Conservation (phyloP, 2,888 invertebrate species). For the Eupithecia dodoneata region DNA sequence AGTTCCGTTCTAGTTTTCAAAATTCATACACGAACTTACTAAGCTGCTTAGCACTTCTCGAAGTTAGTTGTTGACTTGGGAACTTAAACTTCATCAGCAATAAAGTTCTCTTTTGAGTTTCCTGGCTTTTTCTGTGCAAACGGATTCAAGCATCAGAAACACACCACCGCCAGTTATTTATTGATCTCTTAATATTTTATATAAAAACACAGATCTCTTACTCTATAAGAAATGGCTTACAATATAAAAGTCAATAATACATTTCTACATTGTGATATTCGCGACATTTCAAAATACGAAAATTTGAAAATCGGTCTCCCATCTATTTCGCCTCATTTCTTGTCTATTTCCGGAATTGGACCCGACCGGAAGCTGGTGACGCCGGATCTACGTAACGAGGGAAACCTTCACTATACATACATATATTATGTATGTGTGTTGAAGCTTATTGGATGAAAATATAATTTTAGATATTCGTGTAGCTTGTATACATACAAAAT, state of each 20-base stretch:
- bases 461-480: not conserved
- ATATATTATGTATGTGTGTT: not conserved
- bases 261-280: not conserved
- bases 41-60: constrained; percentile 17
- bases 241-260: not conserved
- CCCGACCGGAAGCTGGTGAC: constrained; percentile 67
- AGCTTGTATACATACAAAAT: not conserved
- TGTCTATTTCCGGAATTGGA: constrained; percentile 71
- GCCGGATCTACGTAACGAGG: constrained; percentile 76
- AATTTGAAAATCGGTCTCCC: constrained; percentile 39
- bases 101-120: not conserved
- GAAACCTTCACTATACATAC: constrained; percentile 45
- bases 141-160: not conserved
- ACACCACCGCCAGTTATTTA: not conserved
- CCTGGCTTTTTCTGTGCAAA: not conserved
- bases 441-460: not conserved
- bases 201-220: not conserved
- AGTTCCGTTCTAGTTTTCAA: constrained; percentile 74
- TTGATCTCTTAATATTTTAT: not conserved
- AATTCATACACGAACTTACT: constrained; percentile 41
- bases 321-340: constrained; percentile 62
- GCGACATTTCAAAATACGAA: constrained; percentile 21
- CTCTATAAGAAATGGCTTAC: constrained; percentile 11
- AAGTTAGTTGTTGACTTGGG: constrained; percentile 8
- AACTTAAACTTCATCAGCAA: constrained; percentile 1